These are phyloP conservation scores for Lepidurus packardi DNA, from an alignment of 1,140 invertebrate genomes.

Conservation along the genomic window DNA sequence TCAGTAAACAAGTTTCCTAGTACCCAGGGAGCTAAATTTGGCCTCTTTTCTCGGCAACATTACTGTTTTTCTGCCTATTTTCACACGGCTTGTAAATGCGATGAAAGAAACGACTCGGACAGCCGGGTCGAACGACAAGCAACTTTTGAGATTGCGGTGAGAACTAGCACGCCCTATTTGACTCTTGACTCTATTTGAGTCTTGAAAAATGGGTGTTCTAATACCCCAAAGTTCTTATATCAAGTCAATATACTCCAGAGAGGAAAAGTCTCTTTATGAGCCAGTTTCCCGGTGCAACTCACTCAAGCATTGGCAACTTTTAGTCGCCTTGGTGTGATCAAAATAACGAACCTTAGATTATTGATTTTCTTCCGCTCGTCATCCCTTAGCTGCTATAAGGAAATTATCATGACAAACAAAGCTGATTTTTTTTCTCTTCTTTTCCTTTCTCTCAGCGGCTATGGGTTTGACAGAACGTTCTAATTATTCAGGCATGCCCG, in stretches of 20 bases:
- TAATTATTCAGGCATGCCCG: not conserved
- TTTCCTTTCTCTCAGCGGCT: not conserved
- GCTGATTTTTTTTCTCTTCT: not conserved
- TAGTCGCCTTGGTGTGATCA: not conserved
- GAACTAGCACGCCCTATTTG: not conserved
- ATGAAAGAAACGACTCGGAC: not conserved
- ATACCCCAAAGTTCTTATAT: not conserved
- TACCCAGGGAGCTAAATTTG: not conserved
- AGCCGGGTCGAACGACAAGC: not conserved
- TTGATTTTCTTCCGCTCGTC: not conserved
- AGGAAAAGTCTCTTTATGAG: not conserved
- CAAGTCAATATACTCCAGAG: not conserved
- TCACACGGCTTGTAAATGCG: not conserved
- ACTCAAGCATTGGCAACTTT: not conserved
- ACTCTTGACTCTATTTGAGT: not conserved
- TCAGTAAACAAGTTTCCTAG: not conserved
- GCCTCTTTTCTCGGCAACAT: not conserved
- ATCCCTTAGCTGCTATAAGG: not conserved
- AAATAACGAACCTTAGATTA: not conserved
- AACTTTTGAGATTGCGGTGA: not conserved
- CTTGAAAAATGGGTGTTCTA: not conserved
- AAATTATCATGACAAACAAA: slow-evolving; percentile 16
- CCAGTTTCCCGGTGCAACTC: not conserved
- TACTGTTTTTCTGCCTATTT: not conserved
- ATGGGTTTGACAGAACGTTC: not conserved